Base-by-base conservation (phyloP, 2,888 invertebrate species). In the Harpalus rufipes region DNA sequence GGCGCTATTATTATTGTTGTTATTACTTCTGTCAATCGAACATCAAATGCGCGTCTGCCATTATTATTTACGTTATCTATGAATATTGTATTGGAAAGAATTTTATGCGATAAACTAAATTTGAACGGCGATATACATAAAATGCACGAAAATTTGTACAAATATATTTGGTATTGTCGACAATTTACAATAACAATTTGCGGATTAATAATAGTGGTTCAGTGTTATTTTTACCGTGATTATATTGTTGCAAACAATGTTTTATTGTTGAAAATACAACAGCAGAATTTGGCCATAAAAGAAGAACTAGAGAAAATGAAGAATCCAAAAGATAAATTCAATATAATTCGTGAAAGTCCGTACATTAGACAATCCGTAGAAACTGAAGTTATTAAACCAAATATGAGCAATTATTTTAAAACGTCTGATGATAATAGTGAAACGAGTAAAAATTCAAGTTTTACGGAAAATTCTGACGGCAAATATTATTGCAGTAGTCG, bases 21-120 rank as follows among this genome's bases (percentile, higher is more conserved):
- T 82, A 89, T 94, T 32, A 94, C 94, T 56, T 92, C 94, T 1
- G 91, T 93, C 0, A 90, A 90, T 81, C 91, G 93, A 44, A 94
- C 94, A 0, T 88, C 90, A n/a, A 90, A 91, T 74, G 93, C 94
- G 3, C 90, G 94, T 86, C 89, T 94, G 85, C 92, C 92, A 87
- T 89, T 94, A 59, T 92, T 94, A 87, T 87, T 92, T 8, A 88
- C 93, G 44, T 89, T 94, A 86, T 92, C 92, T 74, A 44, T 91
- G 6, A 93, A 93, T 88, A 89, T 93, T 56, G 86, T 92, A 0
- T 32, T 91, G 7, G 94, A 94, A 89, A 89, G 93, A 87, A 88
- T 91, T 16, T 88, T 90, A 84, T 89, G 89, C 86, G 82, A 41
- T 85, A 81, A 87, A 12, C 82, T 88, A 12, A 84, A 85, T 39